A percentile compares a stretch with the other conserved stretches of the same genome.
Evolutionary conservation across 2,113 vertebrate species (phyloP).

Genomic region (Ictidomys tridecemlineatus): DNA sequence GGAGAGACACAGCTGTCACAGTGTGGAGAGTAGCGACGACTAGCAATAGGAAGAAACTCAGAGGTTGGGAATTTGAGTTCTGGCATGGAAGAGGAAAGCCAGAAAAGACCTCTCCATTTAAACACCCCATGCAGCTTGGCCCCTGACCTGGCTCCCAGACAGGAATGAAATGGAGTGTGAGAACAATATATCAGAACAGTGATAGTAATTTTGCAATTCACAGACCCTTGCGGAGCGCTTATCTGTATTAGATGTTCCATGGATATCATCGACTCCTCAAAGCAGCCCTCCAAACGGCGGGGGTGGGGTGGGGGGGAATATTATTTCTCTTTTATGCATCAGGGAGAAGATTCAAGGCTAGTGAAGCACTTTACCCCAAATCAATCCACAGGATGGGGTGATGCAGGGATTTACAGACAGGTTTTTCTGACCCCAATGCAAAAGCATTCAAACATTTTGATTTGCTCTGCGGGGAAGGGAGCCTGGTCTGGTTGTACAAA

Average conservation of each 20-base stretch:
- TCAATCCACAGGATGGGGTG: background rate
- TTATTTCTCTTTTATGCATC: background rate
- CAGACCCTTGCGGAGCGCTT: rapidly evolving
- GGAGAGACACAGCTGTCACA: conserved; percentile 37
- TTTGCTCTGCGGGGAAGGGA: background rate
- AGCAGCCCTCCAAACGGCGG: background rate
- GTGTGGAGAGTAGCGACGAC: background rate
- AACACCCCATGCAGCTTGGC: background rate
- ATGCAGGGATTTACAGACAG: too few relatives aligned
- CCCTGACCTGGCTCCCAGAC: background rate
- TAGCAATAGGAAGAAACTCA: conserved; percentile 19
- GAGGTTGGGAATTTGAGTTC: background rate
- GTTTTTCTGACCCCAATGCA: rapidly evolving
- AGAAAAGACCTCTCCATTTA: background rate
- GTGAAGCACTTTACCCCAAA: background rate
- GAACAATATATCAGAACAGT: background rate
- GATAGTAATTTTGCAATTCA: background rate
- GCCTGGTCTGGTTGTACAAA: background rate
- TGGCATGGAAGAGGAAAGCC: background rate
- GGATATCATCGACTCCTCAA: background rate
- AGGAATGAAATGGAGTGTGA: background rate
- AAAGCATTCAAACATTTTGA: background rate
- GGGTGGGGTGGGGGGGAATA: too few relatives aligned
- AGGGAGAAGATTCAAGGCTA: background rate
- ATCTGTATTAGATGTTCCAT: background rate